Conservation (phyloP, 2,797 vertebrate species). For the Masticophis lateralis region DNA sequence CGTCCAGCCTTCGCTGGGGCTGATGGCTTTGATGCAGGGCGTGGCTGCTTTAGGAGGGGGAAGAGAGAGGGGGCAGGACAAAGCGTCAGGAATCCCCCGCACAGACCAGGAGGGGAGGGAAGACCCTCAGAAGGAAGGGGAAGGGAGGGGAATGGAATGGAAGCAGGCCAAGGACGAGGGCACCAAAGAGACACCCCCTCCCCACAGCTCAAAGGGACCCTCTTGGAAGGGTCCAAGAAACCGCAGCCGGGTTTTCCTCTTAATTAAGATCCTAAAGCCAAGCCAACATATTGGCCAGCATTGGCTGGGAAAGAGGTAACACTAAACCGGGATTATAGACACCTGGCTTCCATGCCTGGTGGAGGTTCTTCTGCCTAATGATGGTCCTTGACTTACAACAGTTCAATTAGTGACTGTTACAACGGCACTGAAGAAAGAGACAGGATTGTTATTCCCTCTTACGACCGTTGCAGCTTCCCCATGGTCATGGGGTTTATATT, state of each 20-base stretch:
- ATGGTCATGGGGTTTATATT: too few relatives aligned
- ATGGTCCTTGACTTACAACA: too few relatives aligned
- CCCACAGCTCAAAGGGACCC: not conserved
- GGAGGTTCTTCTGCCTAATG: too few relatives aligned
- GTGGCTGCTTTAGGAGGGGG: constrained; percentile 83
- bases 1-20: constrained; percentile 94
- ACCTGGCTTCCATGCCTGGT: not conserved
- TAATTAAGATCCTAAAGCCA: not conserved
- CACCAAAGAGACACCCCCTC: not conserved
- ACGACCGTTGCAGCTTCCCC: too few relatives aligned
- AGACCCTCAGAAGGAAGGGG: not conserved
- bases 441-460: too few relatives aligned
- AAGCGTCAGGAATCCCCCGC: not conserved
- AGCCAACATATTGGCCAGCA: not conserved
- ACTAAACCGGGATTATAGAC: not conserved
- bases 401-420: too few relatives aligned
- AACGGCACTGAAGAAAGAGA: too few relatives aligned
- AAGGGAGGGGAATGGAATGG: too few relatives aligned
- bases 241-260: not conserved
- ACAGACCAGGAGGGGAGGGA: not conserved
- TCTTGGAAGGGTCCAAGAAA: not conserved
- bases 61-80: not conserved
- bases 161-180: too few relatives aligned
- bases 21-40: constrained; percentile 96
- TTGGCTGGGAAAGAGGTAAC: not conserved